Conservation (phyloP, 2,797 vertebrate species). For the Gymnoscopelus microlampas region DNA sequence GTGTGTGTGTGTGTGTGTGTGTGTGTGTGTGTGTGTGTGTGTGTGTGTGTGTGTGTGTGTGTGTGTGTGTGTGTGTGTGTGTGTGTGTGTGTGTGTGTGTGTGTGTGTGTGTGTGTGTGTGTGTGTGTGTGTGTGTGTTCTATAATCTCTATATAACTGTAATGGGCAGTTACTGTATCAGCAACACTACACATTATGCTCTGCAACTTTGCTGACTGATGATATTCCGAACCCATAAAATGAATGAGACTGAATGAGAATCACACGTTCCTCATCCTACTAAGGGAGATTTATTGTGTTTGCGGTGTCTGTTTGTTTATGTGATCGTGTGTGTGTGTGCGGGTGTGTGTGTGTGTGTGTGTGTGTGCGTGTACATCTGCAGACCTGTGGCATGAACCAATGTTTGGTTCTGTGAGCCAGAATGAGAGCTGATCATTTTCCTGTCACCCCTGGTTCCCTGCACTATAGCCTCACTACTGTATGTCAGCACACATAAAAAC, state of each 20-base stretch:
- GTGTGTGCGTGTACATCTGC: constrained; percentile 1
- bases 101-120: too few species aligned
- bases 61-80: too few species aligned
- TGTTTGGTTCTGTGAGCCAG: too few species aligned
- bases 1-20: too few species aligned
- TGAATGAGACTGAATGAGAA: constrained; percentile 10
- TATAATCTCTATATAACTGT: constrained; percentile 27
- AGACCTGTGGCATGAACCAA: too few species aligned
- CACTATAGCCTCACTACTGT: too few species aligned
- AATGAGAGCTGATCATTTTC: too few species aligned
- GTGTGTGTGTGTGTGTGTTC: not conserved
- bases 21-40: too few species aligned
- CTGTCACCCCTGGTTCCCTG: too few species aligned
- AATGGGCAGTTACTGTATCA: constrained; percentile 19
- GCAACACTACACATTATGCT: constrained; percentile 8
- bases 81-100: too few species aligned
- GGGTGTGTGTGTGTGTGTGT: not conserved
- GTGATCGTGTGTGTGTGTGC: not conserved
- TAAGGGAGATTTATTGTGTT: not conserved
- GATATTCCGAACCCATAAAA: constrained; percentile 22
- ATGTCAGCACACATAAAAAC: too few species aligned
- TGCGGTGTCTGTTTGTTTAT: not conserved
- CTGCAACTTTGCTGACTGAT: constrained; percentile 32
- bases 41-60: too few species aligned
- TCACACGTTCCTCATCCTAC: not conserved